Evolutionary conservation across 2,797 vertebrate species (phyloP).

Genomic region (Astyanax mexicanus): DNA sequence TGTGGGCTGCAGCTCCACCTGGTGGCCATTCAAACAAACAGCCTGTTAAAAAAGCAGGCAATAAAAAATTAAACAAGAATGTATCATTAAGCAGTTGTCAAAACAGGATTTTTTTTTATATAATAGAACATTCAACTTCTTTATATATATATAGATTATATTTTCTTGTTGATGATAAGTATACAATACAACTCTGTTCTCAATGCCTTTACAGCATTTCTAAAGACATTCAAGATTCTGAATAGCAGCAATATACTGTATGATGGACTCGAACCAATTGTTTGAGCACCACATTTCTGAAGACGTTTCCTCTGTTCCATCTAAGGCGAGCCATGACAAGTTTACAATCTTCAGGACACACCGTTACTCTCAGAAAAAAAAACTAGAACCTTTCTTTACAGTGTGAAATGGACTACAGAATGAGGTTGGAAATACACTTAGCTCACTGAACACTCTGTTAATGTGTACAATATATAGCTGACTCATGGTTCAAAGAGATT

Average conservation of each 20-base stretch:
- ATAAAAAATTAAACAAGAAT: constrained; percentile 20
- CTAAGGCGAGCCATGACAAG: constrained; percentile 39
- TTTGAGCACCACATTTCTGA: constrained; percentile 60
- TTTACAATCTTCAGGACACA: constrained; percentile 20
- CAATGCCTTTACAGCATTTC: constrained; percentile 53
- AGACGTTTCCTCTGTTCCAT: constrained; percentile 45
- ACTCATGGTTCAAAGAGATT: neutral
- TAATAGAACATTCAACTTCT: constrained; percentile 56
- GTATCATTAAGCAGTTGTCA: constrained; percentile 43
- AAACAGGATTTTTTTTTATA: constrained; percentile 56
- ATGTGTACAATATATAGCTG: neutral
- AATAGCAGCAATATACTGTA: constrained; percentile 64
- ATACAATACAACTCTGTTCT: constrained; percentile 56
- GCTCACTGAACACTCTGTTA: constrained; percentile 10
- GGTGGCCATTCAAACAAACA: constrained; percentile 14
- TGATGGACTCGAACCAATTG: constrained; percentile 57
- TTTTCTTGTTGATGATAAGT: constrained; percentile 57
- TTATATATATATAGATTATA: constrained; percentile 53
- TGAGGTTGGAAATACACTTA: constrained; percentile 9
- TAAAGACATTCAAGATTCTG: constrained; percentile 60
- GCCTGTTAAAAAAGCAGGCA: neutral
- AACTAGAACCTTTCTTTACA: constrained; percentile 19
- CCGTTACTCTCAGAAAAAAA: constrained; percentile 35
- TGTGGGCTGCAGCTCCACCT: constrained; percentile 18
- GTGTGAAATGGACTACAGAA: constrained; percentile 7